Conservation (phyloP, 92 coral and sea anemone species). For the Porites rus region DNA sequence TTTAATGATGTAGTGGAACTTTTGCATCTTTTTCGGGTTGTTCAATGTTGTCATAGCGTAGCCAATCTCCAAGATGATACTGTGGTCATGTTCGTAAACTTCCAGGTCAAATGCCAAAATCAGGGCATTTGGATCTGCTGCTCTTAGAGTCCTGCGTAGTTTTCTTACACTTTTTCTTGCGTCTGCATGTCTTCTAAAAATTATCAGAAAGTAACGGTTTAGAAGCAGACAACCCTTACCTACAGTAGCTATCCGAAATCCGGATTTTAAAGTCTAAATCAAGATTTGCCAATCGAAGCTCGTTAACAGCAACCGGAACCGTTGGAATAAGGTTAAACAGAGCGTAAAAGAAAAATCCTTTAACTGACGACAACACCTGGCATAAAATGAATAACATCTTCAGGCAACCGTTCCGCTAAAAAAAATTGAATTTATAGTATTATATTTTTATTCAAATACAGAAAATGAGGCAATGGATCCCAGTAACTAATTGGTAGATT, state of each 20-base stretch:
- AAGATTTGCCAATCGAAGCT: not conserved
- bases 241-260: not conserved
- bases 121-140: not conserved
- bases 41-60: conserved; percentile 52
- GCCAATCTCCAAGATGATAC: conserved; percentile 74
- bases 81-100: conserved; percentile 72
- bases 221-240: not conserved
- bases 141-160: conserved; percentile 22
- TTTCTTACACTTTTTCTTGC: conserved; percentile 36
- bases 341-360: too few relatives aligned
- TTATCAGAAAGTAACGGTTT: not conserved
- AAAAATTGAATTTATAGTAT: not conserved
- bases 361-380: not conserved
- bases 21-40: conserved; percentile 32
- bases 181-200: conserved; percentile 42
- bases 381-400: too few relatives aligned
- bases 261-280: too few relatives aligned
- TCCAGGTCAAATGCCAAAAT: conserved; percentile 76
- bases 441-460: not conserved
- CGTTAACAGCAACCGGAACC: too few relatives aligned
- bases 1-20: conserved; percentile 66
- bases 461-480: not conserved
- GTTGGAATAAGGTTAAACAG: too few relatives aligned
- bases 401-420: too few relatives aligned
- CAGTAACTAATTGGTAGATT: not conserved